Evolutionary conservation across 1,140 invertebrate species (phyloP).

Genomic region (Procambarus virginalis): DNA sequence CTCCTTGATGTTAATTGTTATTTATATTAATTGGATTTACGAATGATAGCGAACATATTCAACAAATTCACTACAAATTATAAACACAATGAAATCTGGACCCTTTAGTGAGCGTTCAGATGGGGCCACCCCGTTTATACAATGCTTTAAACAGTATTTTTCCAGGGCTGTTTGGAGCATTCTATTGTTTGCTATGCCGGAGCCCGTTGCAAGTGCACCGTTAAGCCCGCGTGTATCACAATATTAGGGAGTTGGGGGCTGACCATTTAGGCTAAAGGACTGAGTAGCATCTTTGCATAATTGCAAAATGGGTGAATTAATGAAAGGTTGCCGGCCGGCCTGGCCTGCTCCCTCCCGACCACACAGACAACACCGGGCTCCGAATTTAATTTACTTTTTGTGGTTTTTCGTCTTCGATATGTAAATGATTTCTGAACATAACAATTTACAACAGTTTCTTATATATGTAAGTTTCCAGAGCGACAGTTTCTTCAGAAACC

Average conservation of each 20-base stretch:
- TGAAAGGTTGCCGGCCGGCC: neutral
- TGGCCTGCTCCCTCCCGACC: neutral
- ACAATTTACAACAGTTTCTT: too few species aligned
- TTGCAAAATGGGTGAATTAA: slow-evolving; percentile 24
- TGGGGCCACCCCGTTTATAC: neutral
- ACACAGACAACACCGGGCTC: too few species aligned
- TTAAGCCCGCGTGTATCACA: neutral
- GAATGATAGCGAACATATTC: slow-evolving; percentile 9
- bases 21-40: slow-evolving; percentile 48
- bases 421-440: too few species aligned
- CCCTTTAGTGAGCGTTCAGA: neutral
- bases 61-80: slow-evolving; percentile 22
- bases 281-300: slow-evolving; percentile 12
- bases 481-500: too few species aligned
- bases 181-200: too few species aligned
- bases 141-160: neutral
- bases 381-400: neutral
- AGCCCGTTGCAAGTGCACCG: neutral
- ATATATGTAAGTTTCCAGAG: too few species aligned
- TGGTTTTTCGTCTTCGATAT: too few species aligned
- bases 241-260: neutral
- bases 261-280: neutral
- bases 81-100: slow-evolving; percentile 27
- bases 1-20: slow-evolving; percentile 21
- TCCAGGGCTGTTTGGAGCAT: too few species aligned